Conservation (phyloP, 1,140 invertebrate genomes). For the Solenopsis fugax region DNA sequence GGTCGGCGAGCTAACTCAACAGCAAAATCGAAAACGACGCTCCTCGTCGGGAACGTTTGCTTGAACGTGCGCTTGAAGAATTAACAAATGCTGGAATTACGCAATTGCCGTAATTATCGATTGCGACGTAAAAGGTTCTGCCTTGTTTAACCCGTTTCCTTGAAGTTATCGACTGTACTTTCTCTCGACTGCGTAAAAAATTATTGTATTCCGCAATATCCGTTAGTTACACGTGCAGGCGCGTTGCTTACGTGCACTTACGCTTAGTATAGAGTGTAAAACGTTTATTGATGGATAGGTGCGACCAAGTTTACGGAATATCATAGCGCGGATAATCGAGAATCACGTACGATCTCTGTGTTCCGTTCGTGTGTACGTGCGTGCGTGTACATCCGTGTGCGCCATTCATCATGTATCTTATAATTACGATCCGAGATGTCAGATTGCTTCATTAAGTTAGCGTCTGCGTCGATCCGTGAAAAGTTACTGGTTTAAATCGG, state of each 20-base stretch:
- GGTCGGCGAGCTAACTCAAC: neutral
- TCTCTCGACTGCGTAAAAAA: conserved; percentile 74
- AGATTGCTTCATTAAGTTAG: neutral
- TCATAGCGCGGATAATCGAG: conserved; percentile 1
- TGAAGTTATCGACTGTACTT: conserved; percentile 63
- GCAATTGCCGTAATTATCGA: conserved; percentile 55
- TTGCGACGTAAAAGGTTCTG: conserved; percentile 56
- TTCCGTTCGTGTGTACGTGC: neutral
- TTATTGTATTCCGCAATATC: conserved; percentile 81
- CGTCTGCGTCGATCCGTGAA: neutral
- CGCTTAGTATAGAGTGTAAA: conserved; percentile 69
- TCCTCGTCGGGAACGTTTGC: no score
- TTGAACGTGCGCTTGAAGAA: neutral
- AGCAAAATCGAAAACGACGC: conserved; percentile 7
- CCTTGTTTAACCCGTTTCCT: conserved; percentile 62
- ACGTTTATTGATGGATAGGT: conserved; percentile 56
- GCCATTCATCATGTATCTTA: neutral
- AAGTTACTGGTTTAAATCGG: neutral
- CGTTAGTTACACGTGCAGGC: conserved; percentile 60
- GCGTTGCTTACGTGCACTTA: conserved; percentile 60
- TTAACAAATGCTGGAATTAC: conserved; percentile 17
- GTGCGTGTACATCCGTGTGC: neutral
- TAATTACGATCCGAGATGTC: conserved; percentile 26
- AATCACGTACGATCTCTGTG: neutral
- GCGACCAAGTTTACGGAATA: conserved; percentile 24